Conservation (phyloP, 2,113 vertebrate species). For the Cottus gobio region DNA sequence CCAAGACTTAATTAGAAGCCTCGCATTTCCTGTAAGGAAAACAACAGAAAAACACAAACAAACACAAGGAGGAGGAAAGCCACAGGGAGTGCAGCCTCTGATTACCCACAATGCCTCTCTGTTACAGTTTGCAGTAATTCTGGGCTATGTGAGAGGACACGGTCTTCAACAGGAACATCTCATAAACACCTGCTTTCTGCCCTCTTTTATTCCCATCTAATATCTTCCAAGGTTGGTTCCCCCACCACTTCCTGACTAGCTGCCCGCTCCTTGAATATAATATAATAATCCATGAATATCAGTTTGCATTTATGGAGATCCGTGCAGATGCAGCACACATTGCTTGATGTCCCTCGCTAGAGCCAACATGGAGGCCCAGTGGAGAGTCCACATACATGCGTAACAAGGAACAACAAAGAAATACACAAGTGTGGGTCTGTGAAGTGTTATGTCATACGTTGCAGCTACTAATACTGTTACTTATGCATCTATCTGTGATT, state of each 20-base stretch:
- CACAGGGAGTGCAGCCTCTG: constrained; percentile 55
- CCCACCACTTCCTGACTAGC: not conserved
- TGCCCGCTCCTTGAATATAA: not conserved
- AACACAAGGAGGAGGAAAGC: constrained; percentile 45
- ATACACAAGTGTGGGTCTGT: not conserved
- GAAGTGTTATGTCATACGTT: not conserved
- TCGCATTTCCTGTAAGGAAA: constrained; percentile 61
- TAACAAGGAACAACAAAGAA: not conserved
- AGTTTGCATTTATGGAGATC: constrained; percentile 24
- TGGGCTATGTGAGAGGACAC: constrained; percentile 33
- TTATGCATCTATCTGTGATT: not conserved
- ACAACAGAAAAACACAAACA: constrained; percentile 53
- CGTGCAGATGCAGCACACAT: constrained; percentile 23
- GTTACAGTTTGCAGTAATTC: constrained; percentile 54
- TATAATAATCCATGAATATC: constrained; percentile 29
- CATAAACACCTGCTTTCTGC: constrained; percentile 47
- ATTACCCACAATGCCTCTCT: constrained; percentile 60
- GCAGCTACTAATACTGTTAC: not conserved
- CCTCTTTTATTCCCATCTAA: constrained; percentile 29
- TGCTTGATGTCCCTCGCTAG: constrained; percentile 13
- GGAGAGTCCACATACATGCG: not conserved
- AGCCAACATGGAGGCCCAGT: not conserved
- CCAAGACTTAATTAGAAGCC: constrained; percentile 74
- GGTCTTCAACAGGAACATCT: constrained; percentile 41
- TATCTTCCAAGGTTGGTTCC: constrained; percentile 46